Base-by-base conservation (phyloP, 2,113 vertebrate genomes). In the Cynocephalus volans region DNA sequence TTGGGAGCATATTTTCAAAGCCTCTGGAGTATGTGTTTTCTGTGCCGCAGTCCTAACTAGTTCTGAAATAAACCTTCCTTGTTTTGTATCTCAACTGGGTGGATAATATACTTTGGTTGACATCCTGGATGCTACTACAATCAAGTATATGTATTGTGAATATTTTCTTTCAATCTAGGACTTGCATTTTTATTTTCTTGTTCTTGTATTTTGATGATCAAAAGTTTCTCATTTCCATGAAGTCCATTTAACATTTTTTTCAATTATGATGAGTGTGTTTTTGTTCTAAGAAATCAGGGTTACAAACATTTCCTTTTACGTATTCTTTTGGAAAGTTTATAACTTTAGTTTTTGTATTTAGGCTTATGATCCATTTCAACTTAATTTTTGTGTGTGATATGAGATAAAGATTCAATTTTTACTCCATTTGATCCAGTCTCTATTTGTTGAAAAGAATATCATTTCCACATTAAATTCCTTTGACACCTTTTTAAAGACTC, bases 151-250 rank as follows among this genome's bases (percentile, higher is more conserved):
- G 13, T 73, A 52, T 64, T 60, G 11, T 56, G 48, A 58, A 56
- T 96, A 45, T 70, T 72, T 79, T 90, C 33, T 76, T 95, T 10
- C 19, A 92, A 56, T 48, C 11, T 83, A 88, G 7, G 56, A 65
- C 72, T 84, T 67, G 23, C 3, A 81, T 52, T 90, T 91, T 96
- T 76, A 54, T 87, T 93, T 93, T 94, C 36, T 64, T 82, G 11
- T 75, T n/a, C 10, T 8, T 81, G 1, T 58, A 45, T 72, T 86
- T 90, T 77, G 79, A 82, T n/a, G 24, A 88, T 48, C 48, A 58
- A 56, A 87, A 48, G 5, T 48, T 65, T 73, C 92, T 76, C 31
- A 58, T 76, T 94, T 85, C 28, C 33, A 62, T 91, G 9, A 85
- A 50, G 6, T 93, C 13, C 19, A 86, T 58, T 86, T 58, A 75